Conservation (phyloP, 1,140 invertebrate species). For the Achroia grisella region DNA sequence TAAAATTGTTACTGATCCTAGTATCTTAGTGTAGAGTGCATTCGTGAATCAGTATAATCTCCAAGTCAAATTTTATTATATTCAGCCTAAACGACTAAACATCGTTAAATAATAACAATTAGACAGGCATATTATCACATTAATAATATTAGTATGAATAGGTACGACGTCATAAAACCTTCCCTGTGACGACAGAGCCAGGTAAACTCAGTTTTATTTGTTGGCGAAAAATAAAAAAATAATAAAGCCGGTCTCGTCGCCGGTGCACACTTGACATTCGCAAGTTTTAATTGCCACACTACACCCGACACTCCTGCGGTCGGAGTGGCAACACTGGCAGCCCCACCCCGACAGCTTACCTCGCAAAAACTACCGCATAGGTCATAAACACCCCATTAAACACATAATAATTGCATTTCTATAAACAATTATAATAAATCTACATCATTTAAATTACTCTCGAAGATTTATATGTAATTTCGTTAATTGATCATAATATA, state of each 20-base stretch:
- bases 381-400: too few species aligned
- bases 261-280: constrained; percentile 59
- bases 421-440: too few species aligned
- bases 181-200: too few species aligned
- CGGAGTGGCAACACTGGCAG: constrained; percentile 31
- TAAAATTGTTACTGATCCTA: constrained; percentile 60
- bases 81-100: neutral
- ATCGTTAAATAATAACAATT: neutral
- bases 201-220: constrained; percentile 16
- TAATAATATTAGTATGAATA: neutral
- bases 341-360: constrained; percentile 5
- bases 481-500: too few species aligned
- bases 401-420: too few species aligned
- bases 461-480: too few species aligned
- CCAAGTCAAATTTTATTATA: too few species aligned
- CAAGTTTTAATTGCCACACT: constrained; percentile 69
- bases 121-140: constrained; percentile 15
- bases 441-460: too few species aligned
- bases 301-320: constrained; percentile 28
- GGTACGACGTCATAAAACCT: too few species aligned
- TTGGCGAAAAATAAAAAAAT: constrained; percentile 52
- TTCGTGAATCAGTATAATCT: too few species aligned
- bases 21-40: too few species aligned
- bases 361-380: too few species aligned
- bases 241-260: constrained; percentile 42